Base-by-base conservation (phyloP, 2,797 vertebrate species). In the Cirrhinus molitorella region DNA sequence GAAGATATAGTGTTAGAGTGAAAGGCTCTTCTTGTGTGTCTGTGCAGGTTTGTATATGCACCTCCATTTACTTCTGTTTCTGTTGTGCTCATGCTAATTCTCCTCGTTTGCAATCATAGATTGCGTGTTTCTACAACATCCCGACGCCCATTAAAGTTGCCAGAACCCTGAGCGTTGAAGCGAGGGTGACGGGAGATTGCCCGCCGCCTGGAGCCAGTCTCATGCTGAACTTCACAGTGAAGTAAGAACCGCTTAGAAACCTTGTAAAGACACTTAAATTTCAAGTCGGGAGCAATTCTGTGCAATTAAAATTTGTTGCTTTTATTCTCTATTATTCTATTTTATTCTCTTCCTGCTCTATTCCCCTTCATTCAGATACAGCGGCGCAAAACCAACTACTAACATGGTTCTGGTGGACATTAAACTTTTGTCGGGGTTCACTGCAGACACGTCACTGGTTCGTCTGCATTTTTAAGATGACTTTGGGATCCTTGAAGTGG, bases 21-120 rank as follows among this genome's bases (percentile, higher is more conserved):
- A 88, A 87, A 0, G 93, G 94, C 37, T 83, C 23, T 0, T 90
- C 92, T 5, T 94, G 94, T 70, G 81, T 93, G 49, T 92, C 89
- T 45, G 51, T 89, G 21, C 92, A 94, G 93, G 93, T 93, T 73
- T 89, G 89, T 78, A 25, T 4, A 7, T 23, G 43, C 5, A 4
- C 13, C 12, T 28, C 0, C 2, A 37, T 1, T 5, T 13, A 7
- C 3, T 16, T 34, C 23, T 10, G 21, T 21, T 3, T 23, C 9
- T 53, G 8, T 31, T 13, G 1, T 23, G 76, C 13, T 4, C 3
- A 3, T 13, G 19, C 5, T 4, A 67, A 51, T 49, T 19, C 12
- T 14, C n/a, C 1, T 57, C 11, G 3, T 13, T 13, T 31, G 1
- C 11, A 0, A 13, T 59, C 12, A 1, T 8, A 79, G 76, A 25